Base-by-base conservation (phyloP, 2,888 invertebrate genomes). In the Cheilosia vulpina region DNA sequence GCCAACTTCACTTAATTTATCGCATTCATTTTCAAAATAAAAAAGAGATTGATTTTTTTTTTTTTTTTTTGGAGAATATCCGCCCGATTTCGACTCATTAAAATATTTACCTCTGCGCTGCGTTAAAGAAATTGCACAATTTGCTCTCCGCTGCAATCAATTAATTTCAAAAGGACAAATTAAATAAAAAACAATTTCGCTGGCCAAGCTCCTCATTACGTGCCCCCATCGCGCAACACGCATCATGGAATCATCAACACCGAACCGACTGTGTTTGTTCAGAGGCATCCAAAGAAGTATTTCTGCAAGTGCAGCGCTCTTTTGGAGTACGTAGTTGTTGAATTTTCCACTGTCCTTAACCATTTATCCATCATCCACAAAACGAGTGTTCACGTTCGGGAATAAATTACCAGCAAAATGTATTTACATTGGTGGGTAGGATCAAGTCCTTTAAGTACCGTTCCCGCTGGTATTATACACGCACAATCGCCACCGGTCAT, bases 361-460 rank as follows among this genome's bases (percentile, higher is more conserved):
- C 31, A 34, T 34, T 34, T 34, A 38, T 24, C 19, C 34, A 41
- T 47, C 57, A 34, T 60, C 34, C 24, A 7, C 11, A 68, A 75
- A 80, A 55, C 62, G 50, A 76, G 55, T 82, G 82, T 52, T 13
- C 58, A 31, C 52, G 71, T 43, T n/a, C 53, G 41, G 41, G 77
- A 82, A 82, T 82, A 77, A 71, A 82, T 82, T 62, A 77, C 66
- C 53, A 38, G 62, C 24, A 50, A 77, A 66, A 77, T 72, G 21
- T 77, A 82, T 82, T 82, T 72, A 72, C 71, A 72, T 71, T 71
- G 31, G 27, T 41, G 52, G 58, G 77, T 72, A 11, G 65, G 82
- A 77, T 82, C 43, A 52, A 62, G 43, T 43, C 45, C 27, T 24
- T 38, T 41, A 4, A 13, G 17, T 11, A 41, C 52, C 53, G 73